These are phyloP conservation scores for Catalaphyllia jardinei DNA, from an alignment of 64 coral and sea anemone species.

Conservation along the genomic window DNA sequence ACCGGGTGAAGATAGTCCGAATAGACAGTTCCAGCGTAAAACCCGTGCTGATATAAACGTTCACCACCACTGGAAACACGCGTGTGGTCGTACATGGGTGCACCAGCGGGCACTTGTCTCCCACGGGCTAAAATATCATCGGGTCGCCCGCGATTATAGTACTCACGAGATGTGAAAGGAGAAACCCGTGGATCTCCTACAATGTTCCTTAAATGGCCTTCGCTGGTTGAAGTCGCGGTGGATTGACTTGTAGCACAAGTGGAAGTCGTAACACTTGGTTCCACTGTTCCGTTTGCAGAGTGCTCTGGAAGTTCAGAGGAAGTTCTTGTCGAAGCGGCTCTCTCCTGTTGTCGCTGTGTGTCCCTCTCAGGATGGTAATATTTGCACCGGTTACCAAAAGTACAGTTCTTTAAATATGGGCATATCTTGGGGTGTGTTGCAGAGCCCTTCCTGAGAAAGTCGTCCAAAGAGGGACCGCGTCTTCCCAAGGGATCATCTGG, in stretches of 20 bases:
- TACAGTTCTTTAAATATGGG: conserved; percentile 77
- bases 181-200: conserved; percentile 10
- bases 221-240: not conserved
- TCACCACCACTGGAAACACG: not conserved
- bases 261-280: not conserved
- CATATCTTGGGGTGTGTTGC: conserved; percentile 71
- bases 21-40: conserved; percentile 28
- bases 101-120: not conserved
- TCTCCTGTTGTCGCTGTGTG: conserved; percentile 4
- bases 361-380: conserved; percentile 96
- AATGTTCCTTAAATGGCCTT: not conserved
- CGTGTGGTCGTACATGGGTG: not conserved
- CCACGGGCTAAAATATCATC: not conserved
- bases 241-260: not conserved
- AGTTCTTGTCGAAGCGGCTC: not conserved
- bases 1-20: not conserved
- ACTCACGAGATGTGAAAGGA: not conserved
- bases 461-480: conserved; percentile 79
- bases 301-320: not conserved
- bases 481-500: conserved; percentile 94
- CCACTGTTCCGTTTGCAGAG: too few species aligned
- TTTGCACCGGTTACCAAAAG: conserved; percentile 86
- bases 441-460: conserved; percentile 87
- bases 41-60: not conserved
- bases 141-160: not conserved